phyloP scores from a whole-genome alignment of 2,113 vertebrate genomes.

The Suncus etruscus region DNA sequence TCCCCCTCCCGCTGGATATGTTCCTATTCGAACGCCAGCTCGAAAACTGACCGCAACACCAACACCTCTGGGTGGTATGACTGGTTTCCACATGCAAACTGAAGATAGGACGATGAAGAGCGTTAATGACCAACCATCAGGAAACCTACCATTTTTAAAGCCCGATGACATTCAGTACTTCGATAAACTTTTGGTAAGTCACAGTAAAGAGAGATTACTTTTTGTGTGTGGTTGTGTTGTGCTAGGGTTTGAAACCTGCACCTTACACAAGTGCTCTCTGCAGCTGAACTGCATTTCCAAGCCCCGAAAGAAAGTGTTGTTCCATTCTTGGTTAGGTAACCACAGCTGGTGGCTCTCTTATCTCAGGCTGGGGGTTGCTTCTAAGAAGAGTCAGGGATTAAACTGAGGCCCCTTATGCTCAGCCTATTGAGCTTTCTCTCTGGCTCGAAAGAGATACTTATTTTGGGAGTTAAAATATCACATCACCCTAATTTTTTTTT shows the following conservation, averaged over 20 bases:
- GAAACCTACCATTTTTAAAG: constrained; percentile 98
- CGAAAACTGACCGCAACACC: constrained; percentile 97
- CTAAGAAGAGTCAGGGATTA: too few relatives aligned
- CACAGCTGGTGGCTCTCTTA: too few relatives aligned
- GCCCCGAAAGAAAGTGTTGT: too few relatives aligned
- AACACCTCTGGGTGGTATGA: constrained; percentile 98
- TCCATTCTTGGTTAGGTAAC: too few relatives aligned
- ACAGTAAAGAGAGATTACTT: background rate
- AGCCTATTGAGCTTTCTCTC: too few relatives aligned
- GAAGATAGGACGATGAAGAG: constrained; percentile 97
- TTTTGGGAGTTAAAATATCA: constrained; percentile 20
- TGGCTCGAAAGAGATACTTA: background rate
- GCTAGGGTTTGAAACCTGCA: too few relatives aligned
- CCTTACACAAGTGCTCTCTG: too few relatives aligned
- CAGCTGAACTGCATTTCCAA: too few relatives aligned
- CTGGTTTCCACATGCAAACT: constrained; percentile 98
- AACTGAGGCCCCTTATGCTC: too few relatives aligned
- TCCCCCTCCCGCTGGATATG: constrained; percentile 97
- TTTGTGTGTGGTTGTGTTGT: too few relatives aligned
- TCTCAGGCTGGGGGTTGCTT: too few relatives aligned
- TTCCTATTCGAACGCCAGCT: constrained; percentile 98
- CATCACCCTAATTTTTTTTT: constrained; percentile 33
- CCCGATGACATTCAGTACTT: constrained; percentile 99
- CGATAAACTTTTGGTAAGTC: constrained; percentile 96
- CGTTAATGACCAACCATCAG: constrained; percentile 98